Evolutionary conservation across 2,888 invertebrate species (phyloP).

Genomic region (Dynastes maya): DNA sequence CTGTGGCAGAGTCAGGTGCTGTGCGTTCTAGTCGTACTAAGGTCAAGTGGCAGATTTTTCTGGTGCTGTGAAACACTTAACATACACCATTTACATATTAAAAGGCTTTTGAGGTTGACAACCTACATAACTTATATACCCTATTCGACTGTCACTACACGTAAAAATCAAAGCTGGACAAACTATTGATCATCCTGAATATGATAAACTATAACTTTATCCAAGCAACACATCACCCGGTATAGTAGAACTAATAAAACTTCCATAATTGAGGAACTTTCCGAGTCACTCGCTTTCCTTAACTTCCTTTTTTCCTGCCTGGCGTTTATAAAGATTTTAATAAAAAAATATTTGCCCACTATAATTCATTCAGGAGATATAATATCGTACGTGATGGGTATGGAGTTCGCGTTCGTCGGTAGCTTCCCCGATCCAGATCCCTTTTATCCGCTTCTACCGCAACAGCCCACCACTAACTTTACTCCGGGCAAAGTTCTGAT

Average conservation of each 20-base stretch:
- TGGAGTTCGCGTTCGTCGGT: slow-evolving; percentile 7
- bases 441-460: slow-evolving; percentile 24
- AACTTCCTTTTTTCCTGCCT: slow-evolving; percentile 1
- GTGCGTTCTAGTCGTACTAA: no score
- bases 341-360: slow-evolving; percentile 47
- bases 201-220: no score
- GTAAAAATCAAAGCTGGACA: no score
- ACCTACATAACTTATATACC: no score
- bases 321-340: slow-evolving; percentile 48
- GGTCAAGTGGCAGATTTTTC: no score
- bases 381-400: slow-evolving; percentile 47
- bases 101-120: no score
- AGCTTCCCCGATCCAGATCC: not conserved
- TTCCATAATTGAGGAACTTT: slow-evolving; percentile 37
- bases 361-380: slow-evolving; percentile 51
- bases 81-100: no score
- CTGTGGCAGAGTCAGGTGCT: no score
- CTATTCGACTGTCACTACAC: no score
- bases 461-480: slow-evolving; percentile 33
- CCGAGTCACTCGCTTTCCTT: slow-evolving; percentile 28
- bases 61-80: no score
- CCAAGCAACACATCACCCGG: not conserved
- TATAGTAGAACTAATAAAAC: slow-evolving; percentile 34
- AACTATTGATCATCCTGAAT: no score
- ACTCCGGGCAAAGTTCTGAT: slow-evolving; percentile 41